Percentiles rank a stretch among this genome's conserved stretches.
Evolutionary conservation across 2,113 vertebrate species (phyloP).

Genomic region (Mesitornis unicolor): DNA sequence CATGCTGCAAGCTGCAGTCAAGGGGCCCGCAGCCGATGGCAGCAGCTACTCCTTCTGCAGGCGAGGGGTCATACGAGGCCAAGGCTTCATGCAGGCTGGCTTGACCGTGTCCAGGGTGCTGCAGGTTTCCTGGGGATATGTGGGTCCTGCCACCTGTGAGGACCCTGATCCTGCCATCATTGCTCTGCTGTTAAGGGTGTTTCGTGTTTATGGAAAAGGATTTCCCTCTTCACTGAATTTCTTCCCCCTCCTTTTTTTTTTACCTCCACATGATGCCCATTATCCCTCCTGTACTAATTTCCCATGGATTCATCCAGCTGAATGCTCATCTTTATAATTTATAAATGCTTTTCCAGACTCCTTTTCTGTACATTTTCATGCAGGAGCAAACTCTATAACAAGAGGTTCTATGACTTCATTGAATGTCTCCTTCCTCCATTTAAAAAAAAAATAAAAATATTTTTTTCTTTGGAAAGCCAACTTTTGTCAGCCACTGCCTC

Average conservation of each 20-base stretch:
- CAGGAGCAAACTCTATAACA: background rate
- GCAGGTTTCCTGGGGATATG: background rate
- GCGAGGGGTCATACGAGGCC: accelerated
- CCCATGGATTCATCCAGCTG: background rate
- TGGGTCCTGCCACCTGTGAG: accelerated
- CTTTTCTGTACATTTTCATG: background rate
- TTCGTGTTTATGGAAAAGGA: accelerated
- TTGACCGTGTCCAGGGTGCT: background rate
- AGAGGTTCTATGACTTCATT: background rate
- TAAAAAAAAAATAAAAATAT: background rate
- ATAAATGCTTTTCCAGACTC: background rate
- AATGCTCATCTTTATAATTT: background rate
- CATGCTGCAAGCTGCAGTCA: background rate
- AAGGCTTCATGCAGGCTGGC: accelerated
- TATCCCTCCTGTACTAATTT: background rate
- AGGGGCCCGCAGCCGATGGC: accelerated
- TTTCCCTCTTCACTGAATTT: background rate
- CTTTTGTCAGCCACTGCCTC: background rate
- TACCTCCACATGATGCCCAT: too few relatives aligned
- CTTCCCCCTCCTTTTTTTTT: accelerated
- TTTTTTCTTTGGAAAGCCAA: background rate
- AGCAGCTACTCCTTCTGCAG: background rate
- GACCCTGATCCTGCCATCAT: background rate
- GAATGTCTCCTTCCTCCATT: background rate
- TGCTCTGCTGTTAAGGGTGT: background rate